Conservation (phyloP, 2,797 vertebrate genomes). For the Ataeniobius toweri region DNA sequence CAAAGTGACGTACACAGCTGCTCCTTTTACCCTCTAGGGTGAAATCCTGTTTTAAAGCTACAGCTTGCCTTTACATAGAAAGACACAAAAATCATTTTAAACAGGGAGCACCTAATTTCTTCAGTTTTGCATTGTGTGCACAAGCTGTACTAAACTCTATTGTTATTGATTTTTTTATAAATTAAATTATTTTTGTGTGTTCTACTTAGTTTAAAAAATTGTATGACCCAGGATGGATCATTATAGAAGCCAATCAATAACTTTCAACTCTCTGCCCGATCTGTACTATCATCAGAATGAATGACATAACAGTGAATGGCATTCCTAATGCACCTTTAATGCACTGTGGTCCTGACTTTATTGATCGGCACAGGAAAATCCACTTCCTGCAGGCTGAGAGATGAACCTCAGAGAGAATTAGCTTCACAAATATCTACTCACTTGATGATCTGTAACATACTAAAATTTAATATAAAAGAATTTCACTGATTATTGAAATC, state of each 20-base stretch:
- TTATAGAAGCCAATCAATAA: constrained; percentile 28
- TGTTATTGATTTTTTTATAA: neutral
- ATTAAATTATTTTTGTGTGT: neutral
- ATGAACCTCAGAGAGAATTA: constrained; percentile 20
- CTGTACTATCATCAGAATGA: constrained; percentile 14
- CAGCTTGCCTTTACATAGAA: neutral
- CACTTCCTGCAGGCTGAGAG: constrained; percentile 24
- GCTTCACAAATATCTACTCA: constrained; percentile 29
- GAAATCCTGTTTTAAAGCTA: neutral
- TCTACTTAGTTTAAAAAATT: neutral
- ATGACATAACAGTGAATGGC: constrained; percentile 7
- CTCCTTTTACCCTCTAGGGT: constrained; percentile 36
- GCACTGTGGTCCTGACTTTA: constrained; percentile 29
- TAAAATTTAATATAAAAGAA: neutral
- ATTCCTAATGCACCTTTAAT: constrained; percentile 56
- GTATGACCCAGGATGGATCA: neutral
- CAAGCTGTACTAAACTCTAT: neutral
- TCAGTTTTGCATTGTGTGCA: neutral
- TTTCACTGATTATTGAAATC: neutral
- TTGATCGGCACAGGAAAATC: constrained; percentile 39
- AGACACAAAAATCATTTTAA: neutral
- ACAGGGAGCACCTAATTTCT: neutral
- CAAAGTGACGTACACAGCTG: neutral
- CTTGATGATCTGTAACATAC: constrained; percentile 14
- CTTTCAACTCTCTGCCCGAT: constrained; percentile 11